phyloP scores from a whole-genome alignment of 2,888 invertebrate genomes.

The Caenorhabditis macrosperma region DNA sequence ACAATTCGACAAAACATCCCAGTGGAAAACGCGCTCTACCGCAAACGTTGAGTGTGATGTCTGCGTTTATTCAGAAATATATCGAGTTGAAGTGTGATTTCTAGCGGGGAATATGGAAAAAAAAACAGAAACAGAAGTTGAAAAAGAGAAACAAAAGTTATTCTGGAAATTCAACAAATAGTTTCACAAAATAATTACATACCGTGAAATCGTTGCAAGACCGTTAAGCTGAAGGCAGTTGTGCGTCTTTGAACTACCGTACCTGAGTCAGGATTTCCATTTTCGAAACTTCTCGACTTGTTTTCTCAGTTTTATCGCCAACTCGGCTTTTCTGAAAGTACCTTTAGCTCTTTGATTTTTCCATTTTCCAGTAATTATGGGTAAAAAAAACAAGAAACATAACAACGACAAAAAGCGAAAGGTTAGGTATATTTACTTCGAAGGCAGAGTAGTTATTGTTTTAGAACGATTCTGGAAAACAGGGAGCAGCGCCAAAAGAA shows the following conservation, averaged over 20 bases:
- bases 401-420: too few species aligned
- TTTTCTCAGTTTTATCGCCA: background rate
- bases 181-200: background rate
- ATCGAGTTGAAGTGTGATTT: background rate
- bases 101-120: background rate
- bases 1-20: conserved; percentile 1
- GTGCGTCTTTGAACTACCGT: conserved; percentile 31
- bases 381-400: too few species aligned
- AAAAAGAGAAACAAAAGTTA: background rate
- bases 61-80: conserved; percentile 13
- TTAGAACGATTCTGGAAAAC: too few species aligned
- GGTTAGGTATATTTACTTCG: too few species aligned
- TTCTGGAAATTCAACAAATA: background rate
- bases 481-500: too few species aligned
- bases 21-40: conserved; percentile 5
- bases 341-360: too few species aligned
- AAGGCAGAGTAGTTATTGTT: too few species aligned
- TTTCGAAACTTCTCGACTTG: background rate
- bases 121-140: background rate
- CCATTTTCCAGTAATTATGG: too few species aligned
- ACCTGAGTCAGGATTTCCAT: conserved; percentile 19
- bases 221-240: background rate
- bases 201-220: background rate
- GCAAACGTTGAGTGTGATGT: background rate
- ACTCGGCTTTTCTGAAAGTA: background rate